These are phyloP conservation scores for Drosophila prolongata DNA, from an alignment of 2,888 invertebrate genomes.

Conservation along the genomic window DNA sequence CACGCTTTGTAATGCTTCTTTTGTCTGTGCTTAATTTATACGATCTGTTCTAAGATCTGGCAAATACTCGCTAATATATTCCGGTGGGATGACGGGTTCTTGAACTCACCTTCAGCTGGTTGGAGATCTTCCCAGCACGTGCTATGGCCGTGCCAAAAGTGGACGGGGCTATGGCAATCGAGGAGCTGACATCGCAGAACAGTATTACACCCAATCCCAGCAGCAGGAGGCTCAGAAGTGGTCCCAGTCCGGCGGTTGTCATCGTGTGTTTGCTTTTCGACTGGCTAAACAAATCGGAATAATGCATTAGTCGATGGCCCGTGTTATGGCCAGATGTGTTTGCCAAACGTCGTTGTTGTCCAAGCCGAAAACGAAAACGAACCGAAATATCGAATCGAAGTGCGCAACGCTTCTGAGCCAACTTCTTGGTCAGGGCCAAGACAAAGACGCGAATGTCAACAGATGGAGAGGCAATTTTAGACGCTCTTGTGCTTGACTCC, in stretches of 20 bases:
- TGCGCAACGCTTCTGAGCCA: constrained; percentile 58
- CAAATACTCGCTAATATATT: not conserved
- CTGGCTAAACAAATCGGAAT: constrained; percentile 61
- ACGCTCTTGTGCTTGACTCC: constrained; percentile 13
- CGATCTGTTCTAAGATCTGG: not conserved
- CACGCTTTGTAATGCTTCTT: constrained; percentile 36
- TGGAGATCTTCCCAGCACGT: constrained; percentile 84
- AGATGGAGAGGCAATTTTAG: constrained; percentile 28
- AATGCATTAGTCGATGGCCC: constrained; percentile 64
- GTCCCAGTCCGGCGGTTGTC: constrained; percentile 54
- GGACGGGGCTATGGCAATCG: constrained; percentile 84
- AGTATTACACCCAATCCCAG: constrained; percentile 41
- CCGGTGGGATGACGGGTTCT: not conserved
- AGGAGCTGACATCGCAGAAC: constrained; percentile 56
- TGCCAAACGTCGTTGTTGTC: constrained; percentile 45
- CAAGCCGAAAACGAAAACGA: constrained; percentile 26
- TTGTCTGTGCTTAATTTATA: constrained; percentile 20
- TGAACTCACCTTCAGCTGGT: constrained; percentile 83
- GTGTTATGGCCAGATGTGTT: constrained; percentile 49
- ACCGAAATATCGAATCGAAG: constrained; percentile 38
- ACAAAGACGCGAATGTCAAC: constrained; percentile 73
- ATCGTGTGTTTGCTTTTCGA: constrained; percentile 50
- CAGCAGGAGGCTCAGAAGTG: constrained; percentile 41
- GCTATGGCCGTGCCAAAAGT: constrained; percentile 84
- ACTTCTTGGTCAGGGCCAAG: constrained; percentile 78